Base-by-base conservation (phyloP, 2,888 invertebrate genomes). In the Drosophila vallismaia region DNA sequence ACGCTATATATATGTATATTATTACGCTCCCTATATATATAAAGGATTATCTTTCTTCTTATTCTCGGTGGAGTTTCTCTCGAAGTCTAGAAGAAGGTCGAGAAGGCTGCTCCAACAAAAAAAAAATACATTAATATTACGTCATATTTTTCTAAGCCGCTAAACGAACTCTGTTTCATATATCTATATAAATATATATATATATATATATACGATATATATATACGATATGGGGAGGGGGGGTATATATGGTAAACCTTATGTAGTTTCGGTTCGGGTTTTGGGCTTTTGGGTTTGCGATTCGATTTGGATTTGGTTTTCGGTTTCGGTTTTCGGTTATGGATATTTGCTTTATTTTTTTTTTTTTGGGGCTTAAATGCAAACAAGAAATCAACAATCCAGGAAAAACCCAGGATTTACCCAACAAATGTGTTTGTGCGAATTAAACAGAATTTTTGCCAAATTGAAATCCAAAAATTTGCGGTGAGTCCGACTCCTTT, bases 381-480 rank as follows among this genome's bases (percentile, higher is more conserved):
- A 68, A 69, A 51, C 45, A 68, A 64, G 50, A 64, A 63, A 64
- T 63, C 64, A 63, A 45, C 36, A 8, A 36, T n/a, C n/a, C n/a
- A n/a, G 68, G 31, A 19, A 19, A 1, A 19, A 19, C 19, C 19
- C 19, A 19, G 19, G 19, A 19, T 66, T 67, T 55, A 28, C 29
- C 68, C 55, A 55, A 66, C 66, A 68, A 62, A 53, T 66, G 33
- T 66, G 40, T 67, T 67, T 66, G 67, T 40, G 19, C 46, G 36
- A 45, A 48, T 67, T 54, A 67, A 67, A 66, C 55, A 67, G 19
- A 19, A 33, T 68, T 55, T 57, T 67, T 44, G 46, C 8, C 42
- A 49, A 55, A 66, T 66, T 67, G 68, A 68, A 66, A 55, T 55
- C 29, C 44, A 49, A 55, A 68, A 66, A 49, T 49, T 19, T 36